Conservation (phyloP, 2,113 vertebrate species). For the Odocoileus hemionus region DNA sequence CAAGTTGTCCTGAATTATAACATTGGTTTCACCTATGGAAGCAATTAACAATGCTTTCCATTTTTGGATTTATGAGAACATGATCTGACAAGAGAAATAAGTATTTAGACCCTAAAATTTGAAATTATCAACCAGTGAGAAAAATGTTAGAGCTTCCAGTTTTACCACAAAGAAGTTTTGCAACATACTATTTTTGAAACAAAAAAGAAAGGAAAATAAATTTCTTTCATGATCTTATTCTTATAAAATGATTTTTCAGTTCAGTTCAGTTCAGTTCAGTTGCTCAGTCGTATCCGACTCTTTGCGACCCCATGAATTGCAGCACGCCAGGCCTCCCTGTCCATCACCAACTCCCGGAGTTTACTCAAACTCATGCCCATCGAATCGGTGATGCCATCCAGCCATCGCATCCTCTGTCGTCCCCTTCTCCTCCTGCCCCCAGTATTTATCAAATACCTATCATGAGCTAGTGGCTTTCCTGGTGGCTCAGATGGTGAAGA, state of each 20-base stretch:
- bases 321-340: no score
- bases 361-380: no score
- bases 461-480: neutral
- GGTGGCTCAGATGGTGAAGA: neutral
- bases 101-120: neutral
- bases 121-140: neutral
- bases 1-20: neutral
- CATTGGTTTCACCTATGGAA: neutral
- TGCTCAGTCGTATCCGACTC: rapidly evolving
- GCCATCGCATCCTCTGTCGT: no score
- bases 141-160: neutral
- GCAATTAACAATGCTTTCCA: neutral
- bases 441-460: neutral
- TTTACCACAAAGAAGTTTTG: neutral
- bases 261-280: no score
- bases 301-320: no score
- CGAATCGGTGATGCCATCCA: no score
- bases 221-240: neutral
- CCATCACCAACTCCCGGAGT: no score
- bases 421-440: no score
- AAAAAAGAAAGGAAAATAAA: neutral
- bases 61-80: neutral
- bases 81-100: neutral
- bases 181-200: neutral
- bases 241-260: neutral